phyloP scores from a whole-genome alignment of 2,113 vertebrate genomes.

The Ptilorrhoa leucosticta region DNA sequence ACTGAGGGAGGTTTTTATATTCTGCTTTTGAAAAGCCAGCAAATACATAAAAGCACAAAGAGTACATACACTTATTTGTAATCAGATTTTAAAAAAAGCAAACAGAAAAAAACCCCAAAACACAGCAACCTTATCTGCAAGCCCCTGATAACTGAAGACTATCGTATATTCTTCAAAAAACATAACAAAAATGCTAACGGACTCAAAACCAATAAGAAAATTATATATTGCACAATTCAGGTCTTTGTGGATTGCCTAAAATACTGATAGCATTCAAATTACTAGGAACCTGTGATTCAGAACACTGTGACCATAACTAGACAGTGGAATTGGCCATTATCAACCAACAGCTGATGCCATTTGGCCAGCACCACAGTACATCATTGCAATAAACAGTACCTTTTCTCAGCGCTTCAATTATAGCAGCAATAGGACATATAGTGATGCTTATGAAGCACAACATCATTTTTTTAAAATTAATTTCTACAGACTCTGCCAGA shows the following conservation, averaged over 20 bases:
- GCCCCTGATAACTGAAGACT: neutral
- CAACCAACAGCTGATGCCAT: neutral
- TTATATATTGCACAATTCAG: neutral
- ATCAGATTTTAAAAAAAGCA: fast-evolving
- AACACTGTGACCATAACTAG: neutral
- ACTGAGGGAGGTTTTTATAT: neutral
- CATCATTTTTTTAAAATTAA: neutral
- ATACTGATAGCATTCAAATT: neutral
- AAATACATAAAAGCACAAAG: neutral
- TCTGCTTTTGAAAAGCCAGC: neutral
- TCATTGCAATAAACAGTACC: neutral
- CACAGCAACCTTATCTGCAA: neutral
- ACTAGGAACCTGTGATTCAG: neutral
- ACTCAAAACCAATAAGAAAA: neutral
- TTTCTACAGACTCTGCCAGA: neutral
- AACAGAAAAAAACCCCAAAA: neutral
- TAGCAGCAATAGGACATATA: neutral
- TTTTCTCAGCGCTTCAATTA: neutral
- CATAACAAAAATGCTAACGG: neutral
- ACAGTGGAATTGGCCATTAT: neutral
- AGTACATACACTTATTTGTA: neutral
- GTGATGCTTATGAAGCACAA: neutral
- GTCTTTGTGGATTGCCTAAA: neutral
- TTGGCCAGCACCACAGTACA: neutral
- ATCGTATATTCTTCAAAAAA: neutral